Evolutionary conservation across 2,797 vertebrate genomes (phyloP), one percentile per base, ranked within the genome.

Genomic region (Myoxocephalus aenaeus): DNA sequence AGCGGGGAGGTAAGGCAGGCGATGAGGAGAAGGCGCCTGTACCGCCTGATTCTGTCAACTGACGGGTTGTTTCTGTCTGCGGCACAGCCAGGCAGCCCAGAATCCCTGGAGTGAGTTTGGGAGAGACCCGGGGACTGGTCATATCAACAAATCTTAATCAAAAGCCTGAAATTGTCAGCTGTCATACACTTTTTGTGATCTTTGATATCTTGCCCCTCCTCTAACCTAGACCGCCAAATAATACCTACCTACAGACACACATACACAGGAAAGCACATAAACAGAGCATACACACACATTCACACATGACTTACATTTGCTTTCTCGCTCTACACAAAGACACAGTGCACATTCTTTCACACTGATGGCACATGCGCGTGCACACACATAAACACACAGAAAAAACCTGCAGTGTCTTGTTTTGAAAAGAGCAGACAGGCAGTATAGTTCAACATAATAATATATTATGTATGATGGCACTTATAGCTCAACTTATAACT

Each of bases 71-170:
- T 32, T 90, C 89, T 92, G 91, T 95, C 90, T 91, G 87, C 82
- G 76, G 88, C 90, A 71, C 87, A 91, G 92, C 86, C 82, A 84
- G 92, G 90, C 91, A 87, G 90, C 90, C 82, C 86, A 87, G 94
- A 92, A 94, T 95, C 95, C 95, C 95, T 85, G 94, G 93, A 95
- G 95, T 95, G 94, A 92, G 93, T 94, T 95, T 92, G 93, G 91
- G 87, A 93, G 80, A 93, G 89, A 94, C 93, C 92, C 91, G 73
- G 91, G 90, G 87, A 91, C 90, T 87, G 94, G 93, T 92, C 94
- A 94, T 94, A 95, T 95, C 95, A 96, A 94, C 94, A 95, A 94
- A 94, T 94, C 91, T 89, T 96, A 95, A 95, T 96, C 95, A 96
- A 96, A 96, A 95, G 95, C 83, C 83, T 83, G 86, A 93, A 96